A percentile compares a stretch with the other conserved stretches of the same genome.
These are phyloP conservation scores for Exephanes ischioxanthus DNA, from an alignment of 2,888 invertebrate species.

Conservation along the genomic window DNA sequence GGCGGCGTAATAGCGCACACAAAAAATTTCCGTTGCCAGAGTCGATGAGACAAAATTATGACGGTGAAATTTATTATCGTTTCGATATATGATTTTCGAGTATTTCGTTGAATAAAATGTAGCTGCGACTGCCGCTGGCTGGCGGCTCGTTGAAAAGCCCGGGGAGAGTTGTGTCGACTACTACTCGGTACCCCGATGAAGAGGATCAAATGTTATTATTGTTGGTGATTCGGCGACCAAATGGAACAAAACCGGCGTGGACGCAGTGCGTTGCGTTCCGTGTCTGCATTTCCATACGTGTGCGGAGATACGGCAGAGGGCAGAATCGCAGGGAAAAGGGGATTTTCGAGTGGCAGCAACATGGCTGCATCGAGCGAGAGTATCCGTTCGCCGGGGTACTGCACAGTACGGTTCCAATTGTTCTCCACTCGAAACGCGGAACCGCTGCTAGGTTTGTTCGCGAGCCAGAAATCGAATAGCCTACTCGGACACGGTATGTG, in stretches of 20 bases:
- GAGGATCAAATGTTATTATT: constrained; percentile 62
- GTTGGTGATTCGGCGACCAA: constrained; percentile 53
- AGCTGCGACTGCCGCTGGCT: background rate
- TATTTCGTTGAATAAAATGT: background rate
- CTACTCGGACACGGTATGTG: constrained; percentile 19
- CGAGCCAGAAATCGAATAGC: constrained; percentile 55
- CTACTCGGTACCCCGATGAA: constrained; percentile 29
- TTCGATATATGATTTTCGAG: constrained; percentile 1
- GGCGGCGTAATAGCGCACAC: background rate
- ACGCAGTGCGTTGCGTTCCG: constrained; percentile 2
- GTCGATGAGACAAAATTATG: constrained; percentile 36
- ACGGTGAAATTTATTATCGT: constrained; percentile 45
- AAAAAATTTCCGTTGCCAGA: constrained; percentile 10
- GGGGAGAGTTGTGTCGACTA: constrained; percentile 8
- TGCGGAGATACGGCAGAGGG: background rate
- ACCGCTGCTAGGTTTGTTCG: constrained; percentile 28
- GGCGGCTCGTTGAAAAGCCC: constrained; percentile 24
- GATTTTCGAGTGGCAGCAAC: constrained; percentile 58
- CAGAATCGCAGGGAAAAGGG: constrained; percentile 34
- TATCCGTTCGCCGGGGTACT: constrained; percentile 41
- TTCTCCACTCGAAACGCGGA: constrained; percentile 54
- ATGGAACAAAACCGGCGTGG: constrained; percentile 4
- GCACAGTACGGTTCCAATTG: constrained; percentile 59
- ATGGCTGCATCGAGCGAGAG: constrained; percentile 32
- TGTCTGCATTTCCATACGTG: background rate